A percentile compares a stretch with the other conserved stretches of the same genome.
Evolutionary conservation across 2,888 invertebrate species (phyloP).

Genomic region (Agrotis exclamationis): DNA sequence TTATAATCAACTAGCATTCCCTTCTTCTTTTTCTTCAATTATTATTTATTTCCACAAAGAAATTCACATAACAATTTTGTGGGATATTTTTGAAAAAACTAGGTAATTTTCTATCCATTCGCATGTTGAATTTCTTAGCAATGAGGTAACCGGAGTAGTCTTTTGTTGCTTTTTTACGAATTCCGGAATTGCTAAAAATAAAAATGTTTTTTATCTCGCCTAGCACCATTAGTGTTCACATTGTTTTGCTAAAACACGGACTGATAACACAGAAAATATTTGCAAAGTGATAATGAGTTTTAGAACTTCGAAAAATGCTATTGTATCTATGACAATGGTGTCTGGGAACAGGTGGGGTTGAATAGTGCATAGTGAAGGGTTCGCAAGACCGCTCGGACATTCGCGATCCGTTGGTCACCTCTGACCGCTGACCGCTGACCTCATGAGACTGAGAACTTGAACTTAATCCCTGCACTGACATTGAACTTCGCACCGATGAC

Average conservation of each 20-base stretch:
- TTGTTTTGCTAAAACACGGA: constrained; percentile 45
- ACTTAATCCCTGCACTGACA: constrained; percentile 77
- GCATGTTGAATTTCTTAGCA: constrained; percentile 54
- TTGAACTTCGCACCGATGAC: constrained; percentile 71
- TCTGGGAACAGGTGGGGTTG: constrained; percentile 74
- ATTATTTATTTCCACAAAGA: constrained; percentile 56
- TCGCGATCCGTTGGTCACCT: constrained; percentile 88
- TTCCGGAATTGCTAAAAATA: constrained; percentile 44
- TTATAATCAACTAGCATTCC: constrained; percentile 67
- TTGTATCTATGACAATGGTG: constrained; percentile 65
- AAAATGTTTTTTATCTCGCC: constrained; percentile 62
- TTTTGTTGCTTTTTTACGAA: constrained; percentile 56
- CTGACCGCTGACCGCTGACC: constrained; percentile 88
- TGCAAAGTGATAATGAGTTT: constrained; percentile 53
- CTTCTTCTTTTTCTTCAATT: constrained; percentile 58
- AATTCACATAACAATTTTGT: constrained; percentile 53
- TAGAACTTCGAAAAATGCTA: constrained; percentile 57
- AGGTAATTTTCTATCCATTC: constrained; percentile 48
- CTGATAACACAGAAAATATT: constrained; percentile 50
- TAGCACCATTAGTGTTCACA: constrained; percentile 59
- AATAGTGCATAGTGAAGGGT: constrained; percentile 60
- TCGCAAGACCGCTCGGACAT: constrained; percentile 65
- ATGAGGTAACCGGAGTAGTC: constrained; percentile 40
- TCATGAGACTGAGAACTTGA: constrained; percentile 87
- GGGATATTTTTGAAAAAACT: constrained; percentile 50